Base-by-base conservation (phyloP, 2,888 invertebrate species). In the Sisyra terminalis region DNA sequence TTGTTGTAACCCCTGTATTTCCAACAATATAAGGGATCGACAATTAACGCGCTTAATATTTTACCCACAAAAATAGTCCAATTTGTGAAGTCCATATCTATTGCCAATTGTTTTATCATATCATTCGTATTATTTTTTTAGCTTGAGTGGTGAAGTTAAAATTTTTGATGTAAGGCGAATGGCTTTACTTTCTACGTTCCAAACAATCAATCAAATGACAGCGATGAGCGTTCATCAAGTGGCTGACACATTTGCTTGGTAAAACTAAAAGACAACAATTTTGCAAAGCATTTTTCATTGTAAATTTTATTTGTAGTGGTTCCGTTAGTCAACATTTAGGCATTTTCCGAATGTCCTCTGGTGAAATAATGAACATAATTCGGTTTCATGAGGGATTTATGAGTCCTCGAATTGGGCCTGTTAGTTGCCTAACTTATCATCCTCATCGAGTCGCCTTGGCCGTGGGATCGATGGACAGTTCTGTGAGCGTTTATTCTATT, bases 311-410 rank as follows among this genome's bases (percentile, higher is more conserved):
- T n/a, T n/a, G n/a, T 61, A 85, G 85, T 56, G 85, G 84, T 14
- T 78, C 83, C 1, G 67, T 75, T 49, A 78, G 77, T 65, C 85
- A 83, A 57, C 78, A 75, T 61, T 84, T 92, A 52, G 78, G 75
- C 53, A 70, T 87, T 43, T 83, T 78, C 64, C 79, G 79, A 54
- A 67, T 79, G 51, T 71, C 72, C 49, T 71, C 73, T 49, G 92
- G 90, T 36, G 65, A 69, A 15, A 63, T 69, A 36, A 68, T 89
- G 45, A 87, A 84, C 61, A 75, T 79, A 3, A 80, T 93, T 57
- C 83, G 84, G 58, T 81, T 82, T 60, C 86, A 92, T 61, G 92
- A 93, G 58, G 90, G 93, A 43, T 92, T 94, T 66, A 84, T 87
- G 73, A 78, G 78, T 46, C 79, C 86, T 51, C 73, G 87, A 57